A percentile compares a stretch with the other conserved stretches of the same genome.
phyloP scores from a whole-genome alignment of 2,888 invertebrate genomes.

The Lamellibrachia satsuma region DNA sequence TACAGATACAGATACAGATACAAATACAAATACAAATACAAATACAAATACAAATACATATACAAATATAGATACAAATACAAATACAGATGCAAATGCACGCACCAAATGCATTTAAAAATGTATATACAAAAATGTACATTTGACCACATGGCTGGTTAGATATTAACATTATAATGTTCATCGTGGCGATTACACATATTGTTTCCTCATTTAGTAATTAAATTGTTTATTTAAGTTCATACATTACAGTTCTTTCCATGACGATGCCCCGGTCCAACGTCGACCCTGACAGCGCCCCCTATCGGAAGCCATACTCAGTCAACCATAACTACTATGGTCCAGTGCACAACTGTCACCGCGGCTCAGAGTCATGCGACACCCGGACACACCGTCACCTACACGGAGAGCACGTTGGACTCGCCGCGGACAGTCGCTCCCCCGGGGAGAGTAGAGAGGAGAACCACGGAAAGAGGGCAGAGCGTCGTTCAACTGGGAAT shows the following conservation, averaged over 20 bases:
- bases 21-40: too few species aligned
- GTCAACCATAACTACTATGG: conserved; percentile 4
- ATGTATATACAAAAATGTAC: too few species aligned
- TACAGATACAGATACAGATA: too few species aligned
- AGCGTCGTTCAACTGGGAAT: background rate
- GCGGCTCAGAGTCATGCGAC: background rate
- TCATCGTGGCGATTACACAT: too few species aligned
- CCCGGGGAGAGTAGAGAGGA: background rate
- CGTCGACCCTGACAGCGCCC: background rate
- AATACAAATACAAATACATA: too few species aligned
- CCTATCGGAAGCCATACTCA: background rate
- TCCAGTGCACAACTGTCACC: conserved; percentile 6
- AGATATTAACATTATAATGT: too few species aligned
- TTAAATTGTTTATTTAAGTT: background rate
- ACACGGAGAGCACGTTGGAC: background rate
- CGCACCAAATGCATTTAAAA: too few species aligned
- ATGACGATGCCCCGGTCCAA: background rate
- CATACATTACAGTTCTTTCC: background rate
- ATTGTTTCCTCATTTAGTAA: background rate
- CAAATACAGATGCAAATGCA: too few species aligned
- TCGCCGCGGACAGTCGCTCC: background rate
- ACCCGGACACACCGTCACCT: background rate
- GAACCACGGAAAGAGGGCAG: background rate
- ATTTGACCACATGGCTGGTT: background rate
- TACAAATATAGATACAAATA: too few species aligned